Base-by-base conservation (phyloP, 2,113 vertebrate species). In the Arizona elegans region DNA sequence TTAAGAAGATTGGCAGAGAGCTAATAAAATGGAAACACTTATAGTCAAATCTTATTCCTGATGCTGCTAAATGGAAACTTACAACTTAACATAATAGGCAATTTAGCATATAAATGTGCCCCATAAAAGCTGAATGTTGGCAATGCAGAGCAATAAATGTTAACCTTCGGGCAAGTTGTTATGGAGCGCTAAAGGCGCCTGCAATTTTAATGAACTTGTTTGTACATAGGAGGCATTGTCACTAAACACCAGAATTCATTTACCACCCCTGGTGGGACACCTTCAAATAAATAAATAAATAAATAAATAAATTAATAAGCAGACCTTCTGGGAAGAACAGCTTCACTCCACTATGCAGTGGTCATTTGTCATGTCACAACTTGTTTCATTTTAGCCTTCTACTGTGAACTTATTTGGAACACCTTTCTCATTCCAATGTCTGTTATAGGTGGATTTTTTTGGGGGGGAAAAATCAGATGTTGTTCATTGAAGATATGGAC, bases 91-190 rank as follows among this genome's bases (percentile, higher is more conserved):
- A 97, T 97, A 98, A 98, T 97, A 97, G 97, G 93, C 96, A 97
- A 97, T 97, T 98, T 98, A 97, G 96, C 97, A 98, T 97, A 97
- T 97, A 98, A 98, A 98, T 97, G 96, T 97, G 92, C 95, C 94
- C 95, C 96, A 97, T 98, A 98, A 98, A 98, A 97, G 91, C 95
- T 95, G 96, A 95, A 97, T 97, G 97, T 97, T 97, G 96, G 96
- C 96, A 96, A 92, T 96, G 96, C 93, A 96, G 96, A 97, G 96
- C 96, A 96, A 96, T 98, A 97, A 98, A 97, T 96, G 96, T 95
- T 97, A 98, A 97, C 97, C 97, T 98, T 97, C 87, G 89, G 97
- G 97, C 97, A 97, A 97, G 97, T 96, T 97, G 97, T 98, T 98
- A 97, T 96, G 97, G 97, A 96, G 95, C 95, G 97, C 96, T 96